Conservation (phyloP, 2,888 invertebrate species). For the Xiphydria camelus region DNA sequence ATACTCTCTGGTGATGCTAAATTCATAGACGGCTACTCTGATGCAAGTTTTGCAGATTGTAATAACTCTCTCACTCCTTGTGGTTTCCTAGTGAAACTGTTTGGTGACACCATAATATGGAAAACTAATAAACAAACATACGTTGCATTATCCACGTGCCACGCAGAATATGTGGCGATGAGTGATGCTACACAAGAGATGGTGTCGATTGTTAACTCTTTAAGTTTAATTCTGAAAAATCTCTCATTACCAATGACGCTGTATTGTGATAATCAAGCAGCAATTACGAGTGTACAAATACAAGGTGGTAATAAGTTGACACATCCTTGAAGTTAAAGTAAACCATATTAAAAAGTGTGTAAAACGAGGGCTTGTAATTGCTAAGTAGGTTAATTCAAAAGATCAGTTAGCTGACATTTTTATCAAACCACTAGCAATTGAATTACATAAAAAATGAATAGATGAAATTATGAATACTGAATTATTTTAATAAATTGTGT, state of each 20-base stretch:
- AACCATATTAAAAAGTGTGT: slow-evolving; percentile 16
- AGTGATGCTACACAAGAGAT: slow-evolving; percentile 13
- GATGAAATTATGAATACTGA: too few species aligned
- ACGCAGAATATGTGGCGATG: slow-evolving; percentile 19
- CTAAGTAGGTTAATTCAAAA: too few species aligned
- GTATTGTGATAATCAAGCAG: slow-evolving; percentile 23
- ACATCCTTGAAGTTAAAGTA: slow-evolving; percentile 11
- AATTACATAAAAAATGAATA: too few species aligned
- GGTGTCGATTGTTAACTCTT: slow-evolving; percentile 6
- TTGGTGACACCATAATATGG: slow-evolving; percentile 15
- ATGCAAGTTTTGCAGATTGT: slow-evolving; percentile 21
- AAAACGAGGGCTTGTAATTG: too few species aligned
- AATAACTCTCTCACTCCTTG: slow-evolving; percentile 15
- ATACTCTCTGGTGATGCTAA: slow-evolving; percentile 14
- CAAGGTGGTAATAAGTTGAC: slow-evolving; percentile 13
- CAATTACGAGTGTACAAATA: slow-evolving; percentile 6
- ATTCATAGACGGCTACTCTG: slow-evolving; percentile 18
- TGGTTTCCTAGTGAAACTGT: slow-evolving; percentile 14
- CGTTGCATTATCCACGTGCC: slow-evolving; percentile 10
- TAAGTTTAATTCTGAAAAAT: slow-evolving; percentile 3
- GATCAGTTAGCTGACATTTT: too few species aligned
- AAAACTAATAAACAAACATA: slow-evolving; percentile 13
- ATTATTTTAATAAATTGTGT: too few species aligned
- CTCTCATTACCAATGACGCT: slow-evolving; percentile 14
- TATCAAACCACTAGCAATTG: too few species aligned